Evolutionary conservation across 2,888 invertebrate genomes (phyloP).

Genomic region (Sesamia inferens): DNA sequence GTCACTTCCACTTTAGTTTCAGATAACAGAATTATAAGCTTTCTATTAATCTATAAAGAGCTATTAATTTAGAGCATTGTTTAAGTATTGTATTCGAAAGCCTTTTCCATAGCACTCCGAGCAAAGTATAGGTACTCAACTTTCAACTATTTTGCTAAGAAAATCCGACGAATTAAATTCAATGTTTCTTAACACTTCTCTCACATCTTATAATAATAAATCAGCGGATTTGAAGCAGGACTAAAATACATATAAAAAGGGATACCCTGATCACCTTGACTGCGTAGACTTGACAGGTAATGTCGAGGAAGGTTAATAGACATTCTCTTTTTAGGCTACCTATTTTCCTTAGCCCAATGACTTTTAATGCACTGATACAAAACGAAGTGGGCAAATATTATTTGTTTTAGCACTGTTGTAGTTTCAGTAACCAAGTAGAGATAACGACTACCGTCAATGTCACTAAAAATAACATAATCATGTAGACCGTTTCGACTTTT

Average conservation of each 20-base stretch:
- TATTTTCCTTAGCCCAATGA: background rate
- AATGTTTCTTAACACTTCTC: background rate
- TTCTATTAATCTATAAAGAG: background rate
- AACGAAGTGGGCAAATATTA: too few species aligned
- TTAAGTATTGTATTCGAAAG: too few species aligned
- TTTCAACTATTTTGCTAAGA: background rate
- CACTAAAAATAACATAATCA: background rate
- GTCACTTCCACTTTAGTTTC: background rate
- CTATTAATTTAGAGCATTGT: background rate
- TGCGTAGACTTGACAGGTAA: conserved; percentile 23
- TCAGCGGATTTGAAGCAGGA: background rate
- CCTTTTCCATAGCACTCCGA: background rate
- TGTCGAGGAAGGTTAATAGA: conserved; percentile 24
- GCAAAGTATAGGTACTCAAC: background rate
- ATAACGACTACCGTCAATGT: background rate
- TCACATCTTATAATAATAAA: background rate
- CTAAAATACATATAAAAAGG: conserved; percentile 21
- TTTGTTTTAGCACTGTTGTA: too few species aligned
- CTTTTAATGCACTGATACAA: background rate
- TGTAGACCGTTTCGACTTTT: background rate
- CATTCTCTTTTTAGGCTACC: conserved; percentile 8
- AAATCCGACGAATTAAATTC: background rate
- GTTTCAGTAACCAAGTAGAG: background rate
- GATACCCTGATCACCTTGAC: conserved; percentile 45
- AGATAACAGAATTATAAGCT: conserved; percentile 2